phyloP scores from a whole-genome alignment of 1,140 invertebrate genomes.

The Macrostomum lignano region DNA sequence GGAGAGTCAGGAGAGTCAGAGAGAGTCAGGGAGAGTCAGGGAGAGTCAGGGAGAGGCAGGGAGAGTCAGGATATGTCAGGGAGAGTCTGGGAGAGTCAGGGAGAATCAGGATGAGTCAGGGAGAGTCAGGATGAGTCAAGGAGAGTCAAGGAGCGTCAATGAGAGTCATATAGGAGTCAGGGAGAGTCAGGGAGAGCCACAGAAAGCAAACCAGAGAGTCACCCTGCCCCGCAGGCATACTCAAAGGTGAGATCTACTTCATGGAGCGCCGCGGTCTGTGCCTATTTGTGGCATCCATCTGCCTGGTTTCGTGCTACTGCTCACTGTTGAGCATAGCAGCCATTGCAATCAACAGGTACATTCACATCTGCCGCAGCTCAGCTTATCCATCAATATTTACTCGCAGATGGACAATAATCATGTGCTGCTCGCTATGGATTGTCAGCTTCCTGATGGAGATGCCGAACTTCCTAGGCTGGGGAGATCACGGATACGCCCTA shows the following conservation, averaged over 20 bases:
- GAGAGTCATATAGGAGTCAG: too few relatives aligned
- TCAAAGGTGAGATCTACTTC: constrained; percentile 12
- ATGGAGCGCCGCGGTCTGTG: constrained; percentile 12
- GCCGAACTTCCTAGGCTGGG: constrained; percentile 19
- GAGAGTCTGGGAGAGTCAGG: too few relatives aligned
- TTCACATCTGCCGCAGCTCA: constrained; percentile 15
- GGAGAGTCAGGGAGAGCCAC: too few relatives aligned
- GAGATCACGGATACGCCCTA: constrained; percentile 15
- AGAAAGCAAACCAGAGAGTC: too few relatives aligned
- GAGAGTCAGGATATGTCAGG: too few relatives aligned
- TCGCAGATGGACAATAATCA: constrained; percentile 8
- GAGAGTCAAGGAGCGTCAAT: too few relatives aligned
- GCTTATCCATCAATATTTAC: constrained; percentile 10
- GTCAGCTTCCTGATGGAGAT: constrained; percentile 13
- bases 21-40: too few relatives aligned
- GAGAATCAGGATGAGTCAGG: too few relatives aligned
- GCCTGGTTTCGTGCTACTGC: constrained; percentile 18
- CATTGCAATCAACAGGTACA: constrained; percentile 16
- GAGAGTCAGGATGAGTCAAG: too few relatives aligned
- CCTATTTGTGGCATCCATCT: constrained; percentile 13
- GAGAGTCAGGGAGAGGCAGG: too few relatives aligned
- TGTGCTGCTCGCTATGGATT: constrained; percentile 13
- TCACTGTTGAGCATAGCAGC: constrained; percentile 17
- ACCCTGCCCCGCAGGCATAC: constrained; percentile 6
- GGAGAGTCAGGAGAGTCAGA: too few relatives aligned